Conservation (phyloP, 2,797 vertebrate species). For the Channa striata region DNA sequence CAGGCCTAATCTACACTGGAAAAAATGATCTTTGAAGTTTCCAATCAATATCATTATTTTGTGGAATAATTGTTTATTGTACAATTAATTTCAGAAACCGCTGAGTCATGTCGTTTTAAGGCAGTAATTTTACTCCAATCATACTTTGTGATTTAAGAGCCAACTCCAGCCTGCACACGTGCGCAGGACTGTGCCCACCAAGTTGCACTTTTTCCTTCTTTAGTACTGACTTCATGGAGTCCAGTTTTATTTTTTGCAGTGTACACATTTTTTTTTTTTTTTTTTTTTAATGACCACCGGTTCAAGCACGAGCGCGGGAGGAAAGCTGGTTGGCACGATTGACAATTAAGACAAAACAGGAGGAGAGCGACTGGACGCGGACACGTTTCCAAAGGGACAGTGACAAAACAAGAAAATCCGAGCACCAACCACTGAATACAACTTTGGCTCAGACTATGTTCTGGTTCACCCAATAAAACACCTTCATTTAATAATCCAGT, state of each 20-base stretch:
- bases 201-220: neutral
- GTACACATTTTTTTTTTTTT: neutral
- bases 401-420: neutral
- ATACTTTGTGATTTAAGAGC: no score
- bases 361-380: slow-evolving; percentile 18
- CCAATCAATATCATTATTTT: no score
- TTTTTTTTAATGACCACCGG: slow-evolving; percentile 12
- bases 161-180: no score
- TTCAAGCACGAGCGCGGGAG: neutral
- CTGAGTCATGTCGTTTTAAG: no score
- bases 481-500: slow-evolving; percentile 38
- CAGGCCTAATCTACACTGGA: slow-evolving; percentile 20
- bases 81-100: no score
- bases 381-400: slow-evolving; percentile 21
- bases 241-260: no score
- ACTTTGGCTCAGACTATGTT: slow-evolving; percentile 1
- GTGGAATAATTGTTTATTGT: no score
- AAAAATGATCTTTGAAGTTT: no score
- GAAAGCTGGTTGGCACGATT: slow-evolving; percentile 34
- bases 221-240: no score
- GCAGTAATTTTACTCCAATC: no score
- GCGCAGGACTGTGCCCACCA: no score
- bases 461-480: slow-evolving; percentile 17
- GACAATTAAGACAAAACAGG: slow-evolving; percentile 47
- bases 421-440: neutral